Percentiles rank a stretch among this genome's conserved stretches.
Evolutionary conservation across 1,140 invertebrate genomes (phyloP).

Genomic region (Monochamus saltuarius): DNA sequence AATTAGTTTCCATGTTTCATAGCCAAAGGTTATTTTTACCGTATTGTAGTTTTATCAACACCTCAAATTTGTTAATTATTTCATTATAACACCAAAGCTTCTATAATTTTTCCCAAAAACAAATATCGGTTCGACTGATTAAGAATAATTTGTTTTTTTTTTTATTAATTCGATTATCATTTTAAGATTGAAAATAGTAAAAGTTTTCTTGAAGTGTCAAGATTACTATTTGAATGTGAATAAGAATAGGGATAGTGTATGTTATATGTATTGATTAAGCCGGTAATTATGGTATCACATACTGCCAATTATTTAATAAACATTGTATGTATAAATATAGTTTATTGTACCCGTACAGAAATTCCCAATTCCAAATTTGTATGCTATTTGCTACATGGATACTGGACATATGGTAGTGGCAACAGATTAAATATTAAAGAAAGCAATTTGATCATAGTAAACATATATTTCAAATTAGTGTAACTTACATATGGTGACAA

Average conservation of each 20-base stretch:
- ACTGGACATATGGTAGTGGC: too few relatives aligned
- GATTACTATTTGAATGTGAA: slow-evolving; percentile 36
- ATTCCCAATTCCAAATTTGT: too few relatives aligned
- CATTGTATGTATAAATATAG: slow-evolving; percentile 35
- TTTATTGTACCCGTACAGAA: not conserved
- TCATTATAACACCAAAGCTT: slow-evolving; percentile 10
- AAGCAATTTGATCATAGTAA: too few relatives aligned
- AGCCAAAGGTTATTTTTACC: slow-evolving; percentile 19
- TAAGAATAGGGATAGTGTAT: slow-evolving; percentile 41
- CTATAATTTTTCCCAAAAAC: slow-evolving; percentile 17
- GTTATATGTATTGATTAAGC: slow-evolving; percentile 39
- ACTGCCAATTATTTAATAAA: slow-evolving; percentile 48
- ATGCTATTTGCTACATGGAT: too few relatives aligned
- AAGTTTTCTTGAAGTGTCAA: slow-evolving; percentile 23
- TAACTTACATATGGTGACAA: too few relatives aligned
- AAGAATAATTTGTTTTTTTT: not conserved
- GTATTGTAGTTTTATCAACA: slow-evolving; percentile 16
- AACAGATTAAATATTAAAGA: too few relatives aligned
- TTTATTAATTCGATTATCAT: slow-evolving; percentile 14
- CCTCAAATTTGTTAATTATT: slow-evolving; percentile 4
- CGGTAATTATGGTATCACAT: slow-evolving; percentile 41
- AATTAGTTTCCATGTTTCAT: slow-evolving; percentile 16
- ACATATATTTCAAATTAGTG: too few relatives aligned
- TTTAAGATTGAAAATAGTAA: slow-evolving; percentile 17
- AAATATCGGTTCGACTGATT: slow-evolving; percentile 15